Evolutionary conservation across 2,113 vertebrate species (phyloP), one percentile per base, ranked within the genome.

Genomic region (Halichoerus grypus): DNA sequence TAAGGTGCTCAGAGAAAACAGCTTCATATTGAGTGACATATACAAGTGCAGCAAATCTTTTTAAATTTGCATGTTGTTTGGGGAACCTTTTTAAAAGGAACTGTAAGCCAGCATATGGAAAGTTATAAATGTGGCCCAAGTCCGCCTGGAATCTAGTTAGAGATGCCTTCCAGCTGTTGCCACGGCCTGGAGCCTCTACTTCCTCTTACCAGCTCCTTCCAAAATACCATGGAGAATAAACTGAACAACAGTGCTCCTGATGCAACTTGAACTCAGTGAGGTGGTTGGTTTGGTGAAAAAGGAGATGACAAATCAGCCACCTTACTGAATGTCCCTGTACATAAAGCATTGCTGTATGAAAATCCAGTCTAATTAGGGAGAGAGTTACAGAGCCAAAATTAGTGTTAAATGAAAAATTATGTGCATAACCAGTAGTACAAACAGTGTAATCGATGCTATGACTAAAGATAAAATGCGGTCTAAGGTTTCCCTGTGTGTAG

Each of bases 91-190:
- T 72, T 24, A 93, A 89, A 88, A 85, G 71, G 81, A 95, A 81
- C 26, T 16, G 14, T 46, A 92, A 97, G 67, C 49, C 49, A 80
- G 76, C 55, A 95, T 53, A 92, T 65, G 93, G 83, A 77, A 97
- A 94, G 67, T 95, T 94, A 69, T 51, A 63, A 93, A 96, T 55
- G 63, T 4, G 57, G 71, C 57, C 76, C 55, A 36, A 90, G 61
- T 71, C 90, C 4, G 22, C 74, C 83, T 87, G 74, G 80, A 90
- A 90, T 96, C 84, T 88, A 94, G 92, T 94, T 88, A 97, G 87
- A 49, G 89, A 96, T 90, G 88, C 91, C 83, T 81, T 92, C 95
- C 83, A 96, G 80, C 94, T 97, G 92, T 72, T 96, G 72, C 93
- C 65, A 76, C 90, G 95, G 87, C 92, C 72, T n/a, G 39, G 5